A percentile compares a stretch with the other conserved stretches of the same genome.
Conservation (phyloP, 2,797 vertebrate genomes). For the Alcedo atthis region DNA sequence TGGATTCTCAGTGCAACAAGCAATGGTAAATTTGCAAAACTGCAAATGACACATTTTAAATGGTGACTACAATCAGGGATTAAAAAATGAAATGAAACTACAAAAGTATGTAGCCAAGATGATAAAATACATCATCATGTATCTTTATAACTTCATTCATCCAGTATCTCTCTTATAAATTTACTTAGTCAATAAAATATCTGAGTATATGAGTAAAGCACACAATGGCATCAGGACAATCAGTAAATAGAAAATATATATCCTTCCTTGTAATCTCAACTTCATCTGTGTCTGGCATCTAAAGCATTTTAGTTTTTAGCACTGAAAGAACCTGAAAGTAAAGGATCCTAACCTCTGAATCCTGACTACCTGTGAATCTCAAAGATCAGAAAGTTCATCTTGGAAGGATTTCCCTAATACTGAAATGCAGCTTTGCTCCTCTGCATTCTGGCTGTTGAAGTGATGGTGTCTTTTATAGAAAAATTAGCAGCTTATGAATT, state of each 20-base stretch:
- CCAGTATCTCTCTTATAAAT: not conserved
- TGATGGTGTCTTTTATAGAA: not conserved
- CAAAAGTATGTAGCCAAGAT: not conserved
- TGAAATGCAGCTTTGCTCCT: not conserved
- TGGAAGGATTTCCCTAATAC: not conserved
- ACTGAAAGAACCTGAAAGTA: not conserved
- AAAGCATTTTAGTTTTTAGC: not conserved
- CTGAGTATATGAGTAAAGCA: not conserved
- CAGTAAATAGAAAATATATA: not conserved
- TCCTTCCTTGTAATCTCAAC: not conserved
- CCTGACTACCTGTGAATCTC: fast-evolving
- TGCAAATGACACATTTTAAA: not conserved
- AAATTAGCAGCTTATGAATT: not conserved
- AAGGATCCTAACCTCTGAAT: not conserved
- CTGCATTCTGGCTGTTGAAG: not conserved
- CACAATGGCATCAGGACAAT: not conserved
- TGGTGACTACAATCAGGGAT: not conserved
- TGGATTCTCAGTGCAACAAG: too few relatives aligned
- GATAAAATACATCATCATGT: not conserved
- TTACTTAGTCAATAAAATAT: not conserved
- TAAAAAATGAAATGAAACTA: not conserved
- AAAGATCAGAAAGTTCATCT: not conserved
- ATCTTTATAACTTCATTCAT: not conserved
- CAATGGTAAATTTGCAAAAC: too few relatives aligned
- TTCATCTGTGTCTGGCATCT: not conserved